These are phyloP conservation scores for Andrena cerasifolii DNA, from an alignment of 1,140 invertebrate genomes.

Conservation along the genomic window DNA sequence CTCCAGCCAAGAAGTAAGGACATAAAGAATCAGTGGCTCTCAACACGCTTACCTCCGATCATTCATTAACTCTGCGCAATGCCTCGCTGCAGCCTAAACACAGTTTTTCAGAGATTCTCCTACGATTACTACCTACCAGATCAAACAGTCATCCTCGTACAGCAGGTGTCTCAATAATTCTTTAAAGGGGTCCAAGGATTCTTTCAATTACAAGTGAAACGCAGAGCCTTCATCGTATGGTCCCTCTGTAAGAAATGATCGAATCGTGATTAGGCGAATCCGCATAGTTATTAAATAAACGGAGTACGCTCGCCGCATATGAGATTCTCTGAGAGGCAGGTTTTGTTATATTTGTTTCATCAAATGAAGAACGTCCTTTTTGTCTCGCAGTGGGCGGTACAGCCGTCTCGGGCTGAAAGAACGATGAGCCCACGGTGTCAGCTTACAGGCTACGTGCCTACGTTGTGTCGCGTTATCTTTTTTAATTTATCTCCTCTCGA, in stretches of 20 bases:
- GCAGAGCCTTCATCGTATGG: background rate
- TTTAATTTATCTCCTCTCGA: slow-evolving; percentile 40
- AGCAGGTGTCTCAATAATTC: too few species aligned
- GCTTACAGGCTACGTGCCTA: slow-evolving; percentile 60
- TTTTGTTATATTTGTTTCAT: slow-evolving; percentile 51
- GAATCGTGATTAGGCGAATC: slow-evolving; percentile 13
- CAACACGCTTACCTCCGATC: slow-evolving; percentile 7
- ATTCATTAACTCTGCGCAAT: background rate
- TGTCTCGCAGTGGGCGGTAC: slow-evolving; percentile 67
- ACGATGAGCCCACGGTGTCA: slow-evolving; percentile 63
- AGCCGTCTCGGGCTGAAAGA: slow-evolving; percentile 49
- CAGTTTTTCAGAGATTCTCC: too few species aligned
- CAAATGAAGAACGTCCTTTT: slow-evolving; percentile 61
- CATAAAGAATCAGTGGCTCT: slow-evolving; percentile 53
- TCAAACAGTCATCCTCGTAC: background rate
- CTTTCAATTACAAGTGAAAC: too few species aligned
- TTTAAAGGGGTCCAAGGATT: too few species aligned
- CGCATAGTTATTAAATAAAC: slow-evolving; percentile 1
- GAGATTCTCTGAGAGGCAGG: slow-evolving; percentile 58
- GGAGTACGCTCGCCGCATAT: slow-evolving; percentile 6
- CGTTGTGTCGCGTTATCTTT: slow-evolving; percentile 49
- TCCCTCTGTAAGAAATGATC: slow-evolving; percentile 10
- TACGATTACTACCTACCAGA: too few species aligned
- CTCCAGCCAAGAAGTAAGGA: slow-evolving; percentile 36
- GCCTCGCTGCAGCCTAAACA: background rate